Evolutionary conservation across 2,888 invertebrate genomes (phyloP), one percentile per base, ranked within the genome.

Genomic region (Hydropsyche betteni): DNA sequence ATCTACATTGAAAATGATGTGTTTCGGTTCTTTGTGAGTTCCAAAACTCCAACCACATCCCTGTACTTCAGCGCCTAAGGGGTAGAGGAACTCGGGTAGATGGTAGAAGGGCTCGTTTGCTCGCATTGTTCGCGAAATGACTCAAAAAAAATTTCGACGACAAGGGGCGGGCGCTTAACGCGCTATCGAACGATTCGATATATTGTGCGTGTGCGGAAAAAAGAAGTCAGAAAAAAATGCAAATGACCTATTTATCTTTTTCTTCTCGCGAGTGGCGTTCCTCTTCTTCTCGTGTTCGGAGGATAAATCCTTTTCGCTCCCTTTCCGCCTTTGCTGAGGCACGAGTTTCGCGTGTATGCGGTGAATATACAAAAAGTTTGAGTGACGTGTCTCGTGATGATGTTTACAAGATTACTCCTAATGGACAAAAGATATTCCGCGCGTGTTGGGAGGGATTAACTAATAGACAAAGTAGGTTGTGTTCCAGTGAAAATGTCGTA

Each of bases 91-190:
- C 10, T 61, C 16, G 24, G 24, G 24, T 24, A 24, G 24, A 44
- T 34, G 64, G 12, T 64, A 36, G 24, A 33, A 34, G 36, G 24
- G 64, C 64, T 64, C 64, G 64, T 64, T 64, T 64, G 64, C 64
- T 12, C 34, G 5, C 64, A 64, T 64, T 64, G 64, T 64, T 64
- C 64, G 64, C 34, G 36, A 64, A 64, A 64, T 64, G 34, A 64
- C 64, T 64, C 64, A 64, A 64, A 64, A 64, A 64, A 55, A 55
- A 55, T n/a, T n/a, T 64, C 64, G 34, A 64, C 34, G 64, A 36
- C 61, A 24, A 33, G 10, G 16, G 61, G 61, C 24, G 33, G 33
- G 16, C 36, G 64, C n/a, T 34, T 64, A 36, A 64, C 16, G n/a
- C 34, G 64, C 36, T 64, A 34, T 64, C 34, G 64, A 64, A 64